phyloP scores from a whole-genome alignment of 2,888 invertebrate genomes.

The Melinaea marsaeus region DNA sequence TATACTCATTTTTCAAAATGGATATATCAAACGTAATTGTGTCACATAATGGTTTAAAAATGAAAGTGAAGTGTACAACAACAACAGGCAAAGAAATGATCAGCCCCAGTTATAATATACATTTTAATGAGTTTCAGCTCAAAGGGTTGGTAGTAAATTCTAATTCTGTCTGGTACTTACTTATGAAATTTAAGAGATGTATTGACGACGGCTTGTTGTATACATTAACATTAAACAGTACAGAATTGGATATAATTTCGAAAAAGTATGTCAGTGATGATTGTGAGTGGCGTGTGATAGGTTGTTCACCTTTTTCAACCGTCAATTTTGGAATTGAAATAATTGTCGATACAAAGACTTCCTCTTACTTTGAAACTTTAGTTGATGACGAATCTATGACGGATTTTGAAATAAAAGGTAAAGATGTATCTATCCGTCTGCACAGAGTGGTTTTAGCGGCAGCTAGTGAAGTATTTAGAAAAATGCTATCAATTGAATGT shows the following conservation, averaged over 20 bases:
- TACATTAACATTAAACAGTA: slow-evolving; percentile 1
- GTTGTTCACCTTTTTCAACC: too few relatives aligned
- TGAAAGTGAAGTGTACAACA: too few relatives aligned
- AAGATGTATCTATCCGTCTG: slow-evolving; percentile 45
- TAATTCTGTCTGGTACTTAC: too few relatives aligned
- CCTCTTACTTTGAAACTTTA: slow-evolving; percentile 37
- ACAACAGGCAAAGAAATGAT: too few relatives aligned
- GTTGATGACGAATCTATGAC: slow-evolving; percentile 46
- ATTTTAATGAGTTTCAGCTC: too few relatives aligned
- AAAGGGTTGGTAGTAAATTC: background rate
- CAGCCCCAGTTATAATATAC: too few relatives aligned
- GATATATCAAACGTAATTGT: too few relatives aligned
- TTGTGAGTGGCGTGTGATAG: too few relatives aligned
- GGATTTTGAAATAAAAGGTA: slow-evolving; percentile 48
- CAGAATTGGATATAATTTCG: background rate
- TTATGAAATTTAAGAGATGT: too few relatives aligned
- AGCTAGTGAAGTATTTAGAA: slow-evolving; percentile 45
- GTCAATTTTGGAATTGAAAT: background rate
- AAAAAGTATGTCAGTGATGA: too few relatives aligned
- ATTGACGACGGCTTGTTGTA: background rate
- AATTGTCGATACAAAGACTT: background rate
- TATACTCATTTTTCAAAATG: too few relatives aligned
- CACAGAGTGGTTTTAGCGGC: slow-evolving; percentile 48
- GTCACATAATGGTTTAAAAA: too few relatives aligned
- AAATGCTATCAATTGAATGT: slow-evolving; percentile 38